Conservation (phyloP, 2,113 vertebrate genomes). For the Bujurquina vittata region DNA sequence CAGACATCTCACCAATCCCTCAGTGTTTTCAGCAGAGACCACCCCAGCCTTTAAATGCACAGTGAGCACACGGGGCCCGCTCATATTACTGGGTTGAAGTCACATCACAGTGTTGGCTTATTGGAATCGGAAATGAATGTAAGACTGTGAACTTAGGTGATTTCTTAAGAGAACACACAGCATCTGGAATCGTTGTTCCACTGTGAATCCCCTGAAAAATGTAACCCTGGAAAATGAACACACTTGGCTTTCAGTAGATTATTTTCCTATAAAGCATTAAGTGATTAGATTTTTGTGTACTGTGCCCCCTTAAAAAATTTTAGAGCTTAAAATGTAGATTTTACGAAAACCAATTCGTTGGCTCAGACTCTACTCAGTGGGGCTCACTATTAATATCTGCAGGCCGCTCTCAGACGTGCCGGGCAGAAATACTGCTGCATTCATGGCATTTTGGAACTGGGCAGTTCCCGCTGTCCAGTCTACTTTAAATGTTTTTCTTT, state of each 20-base stretch:
- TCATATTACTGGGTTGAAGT: slow-evolving; percentile 11
- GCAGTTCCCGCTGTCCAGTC: slow-evolving; percentile 49
- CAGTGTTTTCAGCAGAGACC: slow-evolving; percentile 42
- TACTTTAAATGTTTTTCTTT: not conserved
- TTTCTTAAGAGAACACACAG: not conserved
- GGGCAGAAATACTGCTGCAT: slow-evolving; percentile 53
- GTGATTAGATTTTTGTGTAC: not conserved
- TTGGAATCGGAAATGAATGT: slow-evolving; percentile 1
- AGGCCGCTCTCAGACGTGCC: not conserved
- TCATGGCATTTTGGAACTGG: slow-evolving; percentile 55
- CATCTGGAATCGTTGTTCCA: not conserved
- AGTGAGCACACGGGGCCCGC: slow-evolving; percentile 14
- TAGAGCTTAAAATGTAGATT: not conserved
- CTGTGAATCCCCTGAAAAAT: not conserved
- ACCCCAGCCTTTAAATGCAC: slow-evolving; percentile 24
- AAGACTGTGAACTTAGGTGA: slow-evolving; percentile 8
- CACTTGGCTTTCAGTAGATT: not conserved
- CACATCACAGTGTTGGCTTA: slow-evolving; percentile 61
- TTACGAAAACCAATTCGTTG: not conserved
- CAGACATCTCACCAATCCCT: slow-evolving; percentile 50
- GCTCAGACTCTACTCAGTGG: not conserved
- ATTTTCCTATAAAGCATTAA: not conserved
- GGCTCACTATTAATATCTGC: not conserved
- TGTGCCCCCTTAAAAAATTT: not conserved
- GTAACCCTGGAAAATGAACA: not conserved